A percentile compares a stretch with the other conserved stretches of the same genome.
Conservation (phyloP, 2,113 vertebrate genomes). For the Columbina picui region DNA sequence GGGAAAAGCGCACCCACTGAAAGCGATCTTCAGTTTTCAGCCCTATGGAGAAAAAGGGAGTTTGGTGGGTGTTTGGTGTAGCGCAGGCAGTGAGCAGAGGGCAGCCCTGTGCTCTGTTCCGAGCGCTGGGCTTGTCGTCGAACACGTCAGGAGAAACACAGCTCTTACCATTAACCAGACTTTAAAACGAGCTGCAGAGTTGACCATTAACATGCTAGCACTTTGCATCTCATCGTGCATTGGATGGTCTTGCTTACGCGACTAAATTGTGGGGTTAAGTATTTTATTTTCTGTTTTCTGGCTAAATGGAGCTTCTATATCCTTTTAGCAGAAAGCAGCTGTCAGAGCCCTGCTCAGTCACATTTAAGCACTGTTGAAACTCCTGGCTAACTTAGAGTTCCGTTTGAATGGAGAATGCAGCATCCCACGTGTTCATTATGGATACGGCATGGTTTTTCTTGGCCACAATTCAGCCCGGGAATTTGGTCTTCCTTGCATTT, state of each 20-base stretch:
- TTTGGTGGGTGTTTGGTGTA: not conserved
- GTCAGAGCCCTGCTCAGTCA: constrained; percentile 44
- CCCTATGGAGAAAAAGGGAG: not conserved
- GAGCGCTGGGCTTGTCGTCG: not conserved
- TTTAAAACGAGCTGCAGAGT: not conserved
- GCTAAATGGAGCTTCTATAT: constrained; percentile 24
- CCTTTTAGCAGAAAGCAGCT: constrained; percentile 47
- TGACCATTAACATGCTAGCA: constrained; percentile 21
- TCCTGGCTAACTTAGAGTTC: constrained; percentile 36
- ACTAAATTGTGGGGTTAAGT: not conserved
- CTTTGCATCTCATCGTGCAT: constrained; percentile 8
- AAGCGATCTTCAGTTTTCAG: not conserved
- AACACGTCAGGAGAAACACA: not conserved
- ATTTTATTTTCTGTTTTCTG: constrained; percentile 46
- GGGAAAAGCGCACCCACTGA: not conserved
- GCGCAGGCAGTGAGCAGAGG: not conserved
- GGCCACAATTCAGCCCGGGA: constrained; percentile 45
- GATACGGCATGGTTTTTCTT: constrained; percentile 24
- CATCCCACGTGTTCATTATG: not conserved
- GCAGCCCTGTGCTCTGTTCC: not conserved
- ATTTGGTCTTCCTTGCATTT: constrained; percentile 69
- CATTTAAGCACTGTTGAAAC: constrained; percentile 47
- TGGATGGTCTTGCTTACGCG: not conserved
- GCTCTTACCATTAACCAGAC: not conserved
- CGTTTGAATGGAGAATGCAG: not conserved